These are phyloP conservation scores for Erannis defoliaria DNA, from an alignment of 2,888 invertebrate genomes.

Conservation along the genomic window DNA sequence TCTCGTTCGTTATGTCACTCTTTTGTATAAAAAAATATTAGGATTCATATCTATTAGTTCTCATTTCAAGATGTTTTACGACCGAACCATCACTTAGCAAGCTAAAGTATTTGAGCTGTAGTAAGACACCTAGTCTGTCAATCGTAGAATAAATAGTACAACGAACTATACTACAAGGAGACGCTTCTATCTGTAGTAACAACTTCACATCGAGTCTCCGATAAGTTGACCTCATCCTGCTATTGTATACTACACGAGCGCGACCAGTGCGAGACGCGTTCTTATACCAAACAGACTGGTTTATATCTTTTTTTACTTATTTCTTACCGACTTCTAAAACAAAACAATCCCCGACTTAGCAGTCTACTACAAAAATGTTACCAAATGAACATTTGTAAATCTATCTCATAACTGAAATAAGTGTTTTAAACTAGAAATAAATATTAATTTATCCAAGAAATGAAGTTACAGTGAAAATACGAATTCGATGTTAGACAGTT, in stretches of 20 bases:
- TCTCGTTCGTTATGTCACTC: no score
- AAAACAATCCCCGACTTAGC: background rate
- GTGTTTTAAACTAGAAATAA: background rate
- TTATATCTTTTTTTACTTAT: slow-evolving; percentile 10
- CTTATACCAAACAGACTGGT: slow-evolving; percentile 37
- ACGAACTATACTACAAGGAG: background rate
- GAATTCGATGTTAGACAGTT: background rate
- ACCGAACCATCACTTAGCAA: no score
- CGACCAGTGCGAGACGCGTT: slow-evolving; percentile 33
- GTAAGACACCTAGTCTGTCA: background rate
- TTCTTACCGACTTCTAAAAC: background rate
- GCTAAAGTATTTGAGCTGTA: background rate
- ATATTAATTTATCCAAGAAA: background rate
- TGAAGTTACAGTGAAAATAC: background rate
- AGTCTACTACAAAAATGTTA: background rate
- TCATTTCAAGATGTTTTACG: no score
- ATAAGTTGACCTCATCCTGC: slow-evolving; percentile 43
- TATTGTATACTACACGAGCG: background rate
- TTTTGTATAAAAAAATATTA: no score
- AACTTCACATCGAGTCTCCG: slow-evolving; percentile 19
- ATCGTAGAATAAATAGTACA: background rate
- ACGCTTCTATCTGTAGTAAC: background rate
- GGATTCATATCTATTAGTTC: no score
- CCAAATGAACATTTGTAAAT: background rate
- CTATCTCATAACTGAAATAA: background rate